These are phyloP conservation scores for Eulacestoma nigropectus DNA, from an alignment of 2,113 vertebrate species.

Conservation along the genomic window DNA sequence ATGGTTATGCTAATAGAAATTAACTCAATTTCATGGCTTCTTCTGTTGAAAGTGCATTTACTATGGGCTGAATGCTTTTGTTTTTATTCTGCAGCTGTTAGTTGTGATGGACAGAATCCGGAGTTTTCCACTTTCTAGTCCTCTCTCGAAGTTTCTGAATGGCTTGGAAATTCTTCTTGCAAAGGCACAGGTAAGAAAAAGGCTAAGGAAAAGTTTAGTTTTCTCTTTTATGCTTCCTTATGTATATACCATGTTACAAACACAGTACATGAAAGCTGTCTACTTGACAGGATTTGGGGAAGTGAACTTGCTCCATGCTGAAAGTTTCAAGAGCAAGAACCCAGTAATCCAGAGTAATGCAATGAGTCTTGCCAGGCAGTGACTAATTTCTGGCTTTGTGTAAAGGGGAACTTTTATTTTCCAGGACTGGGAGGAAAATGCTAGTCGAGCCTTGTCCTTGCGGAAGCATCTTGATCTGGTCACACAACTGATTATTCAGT, in stretches of 20 bases:
- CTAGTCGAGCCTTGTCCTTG: constrained; percentile 85
- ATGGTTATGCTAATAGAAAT: neutral
- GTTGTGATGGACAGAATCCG: constrained; percentile 88
- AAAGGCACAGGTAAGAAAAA: constrained; percentile 86
- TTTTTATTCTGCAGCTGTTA: constrained; percentile 74
- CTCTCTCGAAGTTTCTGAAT: constrained; percentile 93
- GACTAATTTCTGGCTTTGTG: neutral
- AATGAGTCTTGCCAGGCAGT: neutral
- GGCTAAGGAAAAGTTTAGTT: neutral
- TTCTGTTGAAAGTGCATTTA: neutral
- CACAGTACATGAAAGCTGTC: neutral
- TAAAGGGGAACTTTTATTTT: neutral
- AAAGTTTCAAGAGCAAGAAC: neutral
- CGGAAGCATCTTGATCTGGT: constrained; percentile 84
- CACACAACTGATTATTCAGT: constrained; percentile 90
- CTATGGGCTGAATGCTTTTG: neutral
- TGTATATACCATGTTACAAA: neutral
- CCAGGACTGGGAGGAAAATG: constrained; percentile 96
- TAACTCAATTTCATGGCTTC: neutral
- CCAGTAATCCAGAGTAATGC: neutral
- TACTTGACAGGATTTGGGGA: neutral
- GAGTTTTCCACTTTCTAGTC: constrained; percentile 87
- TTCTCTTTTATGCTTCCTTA: neutral
- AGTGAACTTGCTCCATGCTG: neutral
- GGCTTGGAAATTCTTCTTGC: constrained; percentile 93